Conservation (phyloP, 2,888 invertebrate species). For the Drosophila lacicola region DNA sequence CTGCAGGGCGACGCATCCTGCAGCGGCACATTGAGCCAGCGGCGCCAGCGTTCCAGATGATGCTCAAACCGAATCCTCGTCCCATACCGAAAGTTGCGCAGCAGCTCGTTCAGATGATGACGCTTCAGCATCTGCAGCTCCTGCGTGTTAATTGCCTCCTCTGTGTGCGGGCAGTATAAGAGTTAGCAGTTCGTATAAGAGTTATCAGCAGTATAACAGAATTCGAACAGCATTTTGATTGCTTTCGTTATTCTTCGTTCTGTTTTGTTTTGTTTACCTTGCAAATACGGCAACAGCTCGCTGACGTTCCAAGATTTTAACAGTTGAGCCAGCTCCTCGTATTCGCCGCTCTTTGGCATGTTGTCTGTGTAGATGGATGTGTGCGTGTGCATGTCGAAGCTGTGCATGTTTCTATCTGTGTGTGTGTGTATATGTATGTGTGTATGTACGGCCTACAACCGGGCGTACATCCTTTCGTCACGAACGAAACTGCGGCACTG, state of each 20-base stretch:
- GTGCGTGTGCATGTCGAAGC: conserved; percentile 11
- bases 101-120: conserved; percentile 66
- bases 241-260: no score
- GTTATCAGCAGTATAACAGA: conserved; percentile 4
- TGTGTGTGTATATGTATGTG: conserved; percentile 24
- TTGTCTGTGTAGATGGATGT: conserved; percentile 24
- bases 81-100: conserved; percentile 72
- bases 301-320: conserved; percentile 67
- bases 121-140: conserved; percentile 78
- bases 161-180: conserved; percentile 38
- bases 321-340: conserved; percentile 54
- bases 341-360: conserved; percentile 49
- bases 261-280: conserved; percentile 57
- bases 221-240: background rate
- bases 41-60: conserved; percentile 79
- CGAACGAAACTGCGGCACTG: conserved; percentile 73
- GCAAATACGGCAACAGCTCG: conserved; percentile 69
- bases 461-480: conserved; percentile 78
- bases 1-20: conserved; percentile 27
- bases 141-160: conserved; percentile 75
- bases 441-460: conserved; percentile 59
- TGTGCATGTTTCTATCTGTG: conserved; percentile 12
- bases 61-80: conserved; percentile 81
- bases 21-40: conserved; percentile 73
- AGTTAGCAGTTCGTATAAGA: background rate